A percentile compares a stretch with the other conserved stretches of the same genome.
Conservation (phyloP, 2,113 vertebrate genomes). For the Chaetops frenatus region DNA sequence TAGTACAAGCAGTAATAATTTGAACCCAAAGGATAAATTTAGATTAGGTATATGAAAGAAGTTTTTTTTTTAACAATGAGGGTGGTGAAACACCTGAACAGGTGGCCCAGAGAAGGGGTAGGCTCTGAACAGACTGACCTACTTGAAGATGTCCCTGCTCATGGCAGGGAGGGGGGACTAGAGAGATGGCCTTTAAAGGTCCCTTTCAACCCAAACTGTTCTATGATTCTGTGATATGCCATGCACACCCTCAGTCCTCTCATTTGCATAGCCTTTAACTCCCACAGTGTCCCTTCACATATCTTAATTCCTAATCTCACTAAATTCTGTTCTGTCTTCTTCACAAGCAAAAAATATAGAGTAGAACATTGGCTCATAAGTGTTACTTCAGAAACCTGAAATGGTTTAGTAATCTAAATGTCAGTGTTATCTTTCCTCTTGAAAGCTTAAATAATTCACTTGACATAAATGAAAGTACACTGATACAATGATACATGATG, state of each 20-base stretch:
- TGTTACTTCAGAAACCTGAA: not conserved
- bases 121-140: not conserved
- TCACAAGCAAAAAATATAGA: not conserved
- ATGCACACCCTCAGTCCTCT: not conserved
- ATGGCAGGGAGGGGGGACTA: not conserved
- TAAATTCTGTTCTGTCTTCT: not conserved
- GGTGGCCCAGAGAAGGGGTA: too few species aligned
- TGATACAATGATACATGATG: not conserved
- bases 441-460: not conserved
- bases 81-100: not conserved
- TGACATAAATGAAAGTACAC: not conserved
- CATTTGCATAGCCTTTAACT: not conserved
- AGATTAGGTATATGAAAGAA: not conserved
- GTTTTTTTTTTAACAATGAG: not conserved
- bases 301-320: not conserved
- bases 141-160: not conserved
- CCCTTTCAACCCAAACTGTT: not conserved
- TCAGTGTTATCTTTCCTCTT: not conserved
- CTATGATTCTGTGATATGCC: not conserved
- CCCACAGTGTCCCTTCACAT: fast-evolving
- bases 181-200: not conserved
- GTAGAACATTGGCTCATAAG: not conserved
- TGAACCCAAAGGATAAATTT: not conserved
- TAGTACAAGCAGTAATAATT: not conserved
- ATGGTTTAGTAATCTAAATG: not conserved